Evolutionary conservation across 2,888 invertebrate genomes (phyloP), one percentile per base, ranked within the genome.

Genomic region (Cephus runcator): DNA sequence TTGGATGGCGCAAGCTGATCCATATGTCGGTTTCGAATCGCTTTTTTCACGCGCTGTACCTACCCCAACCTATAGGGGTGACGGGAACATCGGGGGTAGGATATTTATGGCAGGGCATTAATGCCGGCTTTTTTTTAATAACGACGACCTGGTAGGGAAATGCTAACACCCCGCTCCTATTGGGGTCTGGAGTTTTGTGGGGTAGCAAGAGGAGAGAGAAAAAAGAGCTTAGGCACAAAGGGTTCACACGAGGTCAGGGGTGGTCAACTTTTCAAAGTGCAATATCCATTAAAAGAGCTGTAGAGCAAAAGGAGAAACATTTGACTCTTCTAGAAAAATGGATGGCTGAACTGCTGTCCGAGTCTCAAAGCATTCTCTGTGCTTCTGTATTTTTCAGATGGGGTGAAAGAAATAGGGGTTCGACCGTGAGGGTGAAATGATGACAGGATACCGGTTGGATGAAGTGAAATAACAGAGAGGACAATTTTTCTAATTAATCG

Each of bases 11-110:
- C 76, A 80, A 75, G 79, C 78, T 71, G 35, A 75, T 81, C 89
- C 89, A 87, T 88, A 88, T 88, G 89, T 87, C 86, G 86, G 85
- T 86, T 86, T 86, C 85, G 83, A 87, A 85, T 88, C 86, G 87
- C 85, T 84, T 86, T 88, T 87, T 87, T 83, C 85, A 85, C 83
- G 84, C 82, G 80, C 76, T 34, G 79, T 74, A 78, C 79, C 74
- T 80, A 81, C 83, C 74, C 34, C 12, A 71, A 34, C 31, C 31
- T 35, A 34, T 35, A 35, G 23, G 74, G 74, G 74, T 34, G 34
- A 71, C 30, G 36, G 34, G 79, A 79, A 23, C 23, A 56, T 56
- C 79, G 79, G 79, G 77, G 33, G 35, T 36, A 73, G 77, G 79
- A 87, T 88, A 89, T 89, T 88, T 88, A 87, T 88, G 86, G 83